Evolutionary conservation across 1,140 invertebrate species (phyloP), one percentile per base, ranked within the genome.

Genomic region (Drosophila parvula): DNA sequence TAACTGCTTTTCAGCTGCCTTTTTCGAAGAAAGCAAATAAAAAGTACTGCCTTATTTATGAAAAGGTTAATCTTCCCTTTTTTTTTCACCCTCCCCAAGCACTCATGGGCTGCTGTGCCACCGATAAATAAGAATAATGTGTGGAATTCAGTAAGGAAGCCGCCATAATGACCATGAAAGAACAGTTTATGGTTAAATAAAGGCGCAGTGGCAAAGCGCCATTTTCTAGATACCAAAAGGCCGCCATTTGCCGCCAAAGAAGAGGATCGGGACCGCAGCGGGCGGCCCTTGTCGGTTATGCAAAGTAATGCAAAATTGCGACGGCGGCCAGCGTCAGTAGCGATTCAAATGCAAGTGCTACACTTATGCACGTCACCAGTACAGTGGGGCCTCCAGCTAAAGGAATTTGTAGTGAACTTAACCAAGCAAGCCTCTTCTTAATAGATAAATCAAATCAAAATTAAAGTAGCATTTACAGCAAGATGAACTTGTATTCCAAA

Each of bases 261-360:
- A n/a, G 34, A 16, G 18, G 16, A 47, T 44, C 18, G n/a, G n/a
- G 11, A 41, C 36, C 68, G 9, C 70, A 73, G 61, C 36, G 45
- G 53, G 41, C 44, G 30, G 30, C 59, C 60, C 56, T 55, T 65
- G 65, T 48, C 67, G 82, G 65, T 86, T 86, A 86, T 86, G 82
- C 82, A 86, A 86, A 86, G 76, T 86, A 86, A 86, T 86, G 82
- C 83, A 88, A 86, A 88, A 88, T 88, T 78, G 79, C 78, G 74
- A 84, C 53, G 78, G 57, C 68, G 51, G 34, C 41, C 71, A 74
- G 68, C 51, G 62, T 50, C 75, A 78, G 73, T 51, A 70, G 62
- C 81, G 74, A 79, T 84, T 88, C 81, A 73, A 86, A 78, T 86
- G 83, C 83, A 88, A 82, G 79, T 88, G 82, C 67, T 86, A 61